Evolutionary conservation across 2,888 invertebrate species (phyloP).

Genomic region (Drosophila quasianomalipes): DNA sequence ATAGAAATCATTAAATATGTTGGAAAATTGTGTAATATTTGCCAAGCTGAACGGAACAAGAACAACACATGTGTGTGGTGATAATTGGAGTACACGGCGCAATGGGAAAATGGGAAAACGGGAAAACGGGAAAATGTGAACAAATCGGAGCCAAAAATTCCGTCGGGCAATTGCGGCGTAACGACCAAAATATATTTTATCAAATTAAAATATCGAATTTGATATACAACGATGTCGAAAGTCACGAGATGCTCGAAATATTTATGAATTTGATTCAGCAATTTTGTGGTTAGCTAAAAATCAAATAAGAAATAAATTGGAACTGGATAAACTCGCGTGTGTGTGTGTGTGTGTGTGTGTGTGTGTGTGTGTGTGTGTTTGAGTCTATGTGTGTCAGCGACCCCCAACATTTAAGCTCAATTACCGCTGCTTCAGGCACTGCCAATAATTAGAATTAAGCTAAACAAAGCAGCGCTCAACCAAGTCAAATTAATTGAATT

Average conservation of each 20-base stretch:
- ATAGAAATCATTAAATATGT: conserved; percentile 29
- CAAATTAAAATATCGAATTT: conserved; percentile 23
- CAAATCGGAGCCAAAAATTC: conserved; percentile 17
- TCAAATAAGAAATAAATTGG: conserved; percentile 31
- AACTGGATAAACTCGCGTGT: neutral
- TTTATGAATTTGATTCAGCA: conserved; percentile 39
- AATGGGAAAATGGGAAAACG: neutral
- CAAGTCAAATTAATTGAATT: conserved; percentile 40
- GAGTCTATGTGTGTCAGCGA: conserved; percentile 16
- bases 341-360: neutral
- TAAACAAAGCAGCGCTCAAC: conserved; percentile 17
- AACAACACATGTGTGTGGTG: conserved; percentile 2
- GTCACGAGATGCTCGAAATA: conserved; percentile 25
- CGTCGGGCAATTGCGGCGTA: conserved; percentile 12
- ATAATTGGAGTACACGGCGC: neutral
- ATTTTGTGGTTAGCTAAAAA: conserved; percentile 52
- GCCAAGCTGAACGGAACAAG: conserved; percentile 2
- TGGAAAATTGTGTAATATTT: conserved; percentile 25
- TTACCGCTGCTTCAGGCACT: conserved; percentile 29
- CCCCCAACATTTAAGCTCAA: conserved; percentile 31
- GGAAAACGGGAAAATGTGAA: neutral
- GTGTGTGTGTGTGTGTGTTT: neutral
- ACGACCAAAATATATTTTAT: conserved; percentile 18
- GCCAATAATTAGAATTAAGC: conserved; percentile 43
- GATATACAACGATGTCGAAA: conserved; percentile 9